phyloP scores from a whole-genome alignment of 2,113 vertebrate genomes.

The Sinocyclocheilus anshuiensis region DNA sequence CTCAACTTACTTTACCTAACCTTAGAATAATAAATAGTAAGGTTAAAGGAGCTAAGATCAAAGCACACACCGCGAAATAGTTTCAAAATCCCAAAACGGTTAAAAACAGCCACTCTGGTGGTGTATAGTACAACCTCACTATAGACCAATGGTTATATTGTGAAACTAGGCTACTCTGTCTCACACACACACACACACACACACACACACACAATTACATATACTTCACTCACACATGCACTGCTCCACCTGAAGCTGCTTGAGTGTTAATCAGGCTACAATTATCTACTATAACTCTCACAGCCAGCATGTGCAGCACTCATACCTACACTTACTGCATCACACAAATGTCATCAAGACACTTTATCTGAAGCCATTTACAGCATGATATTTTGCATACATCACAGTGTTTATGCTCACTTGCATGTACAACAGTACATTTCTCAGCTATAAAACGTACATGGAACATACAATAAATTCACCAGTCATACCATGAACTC shows the following conservation, averaged over 20 bases:
- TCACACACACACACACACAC: neutral
- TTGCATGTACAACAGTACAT: neutral
- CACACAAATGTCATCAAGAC: neutral
- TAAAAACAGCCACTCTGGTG: neutral
- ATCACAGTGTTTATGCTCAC: neutral
- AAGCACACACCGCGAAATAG: no score
- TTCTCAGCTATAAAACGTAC: neutral
- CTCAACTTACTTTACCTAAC: no score
- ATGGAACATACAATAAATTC: neutral
- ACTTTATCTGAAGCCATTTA: neutral
- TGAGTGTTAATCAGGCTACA: constrained; percentile 66
- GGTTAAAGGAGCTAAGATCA: no score
- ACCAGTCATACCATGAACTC: neutral
- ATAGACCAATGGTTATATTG: neutral
- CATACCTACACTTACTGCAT: neutral
- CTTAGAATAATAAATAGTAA: no score
- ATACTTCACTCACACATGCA: constrained; percentile 23
- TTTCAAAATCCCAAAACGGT: no score
- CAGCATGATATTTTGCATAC: neutral
- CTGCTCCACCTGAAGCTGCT: constrained; percentile 51
- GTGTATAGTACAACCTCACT: neutral
- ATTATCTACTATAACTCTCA: neutral
- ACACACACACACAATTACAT: constrained; percentile 44
- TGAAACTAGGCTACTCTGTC: neutral
- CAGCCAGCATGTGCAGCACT: no score